phyloP scores from a whole-genome alignment of 2,888 invertebrate species.

The Thecophora atra region DNA sequence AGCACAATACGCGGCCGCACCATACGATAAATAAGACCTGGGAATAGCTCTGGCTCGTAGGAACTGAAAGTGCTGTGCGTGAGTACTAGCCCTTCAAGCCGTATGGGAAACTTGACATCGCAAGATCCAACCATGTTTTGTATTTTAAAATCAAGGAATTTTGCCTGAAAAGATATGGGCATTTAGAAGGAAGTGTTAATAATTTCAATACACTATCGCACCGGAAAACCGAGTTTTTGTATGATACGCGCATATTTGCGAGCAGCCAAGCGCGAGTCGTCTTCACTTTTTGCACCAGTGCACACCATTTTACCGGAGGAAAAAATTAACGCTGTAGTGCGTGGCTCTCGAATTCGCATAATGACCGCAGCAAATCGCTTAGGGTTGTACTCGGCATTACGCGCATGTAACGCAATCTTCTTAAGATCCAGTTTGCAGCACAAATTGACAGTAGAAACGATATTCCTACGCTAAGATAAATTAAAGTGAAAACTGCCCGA shows the following conservation, averaged over 20 bases:
- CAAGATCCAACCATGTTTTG: constrained; percentile 84
- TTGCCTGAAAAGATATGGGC: constrained; percentile 71
- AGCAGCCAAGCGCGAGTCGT: constrained; percentile 79
- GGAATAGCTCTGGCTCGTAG: constrained; percentile 98
- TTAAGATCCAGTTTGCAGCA: constrained; percentile 95
- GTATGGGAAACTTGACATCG: constrained; percentile 81
- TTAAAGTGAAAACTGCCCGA: background rate
- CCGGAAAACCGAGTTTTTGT: constrained; percentile 82
- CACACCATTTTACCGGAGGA: constrained; percentile 87
- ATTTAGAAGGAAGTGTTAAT: background rate
- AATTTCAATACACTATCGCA: constrained; percentile 55
- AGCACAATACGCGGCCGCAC: constrained; percentile 96
- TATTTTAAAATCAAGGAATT: constrained; percentile 83
- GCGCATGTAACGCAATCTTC: constrained; percentile 95
- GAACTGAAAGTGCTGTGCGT: constrained; percentile 81
- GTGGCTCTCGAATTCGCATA: constrained; percentile 90
- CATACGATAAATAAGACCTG: constrained; percentile 98
- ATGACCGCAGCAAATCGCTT: constrained; percentile 99
- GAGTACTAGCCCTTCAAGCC: constrained; percentile 77
- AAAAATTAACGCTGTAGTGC: constrained; percentile 83
- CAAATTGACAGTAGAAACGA: constrained; percentile 97
- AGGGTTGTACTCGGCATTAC: constrained; percentile 99
- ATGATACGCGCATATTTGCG: constrained; percentile 87
- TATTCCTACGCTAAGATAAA: constrained; percentile 77
- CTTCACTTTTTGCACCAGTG: constrained; percentile 84